phyloP scores from a whole-genome alignment of 2,797 vertebrate genomes.

The Danio choprae region DNA sequence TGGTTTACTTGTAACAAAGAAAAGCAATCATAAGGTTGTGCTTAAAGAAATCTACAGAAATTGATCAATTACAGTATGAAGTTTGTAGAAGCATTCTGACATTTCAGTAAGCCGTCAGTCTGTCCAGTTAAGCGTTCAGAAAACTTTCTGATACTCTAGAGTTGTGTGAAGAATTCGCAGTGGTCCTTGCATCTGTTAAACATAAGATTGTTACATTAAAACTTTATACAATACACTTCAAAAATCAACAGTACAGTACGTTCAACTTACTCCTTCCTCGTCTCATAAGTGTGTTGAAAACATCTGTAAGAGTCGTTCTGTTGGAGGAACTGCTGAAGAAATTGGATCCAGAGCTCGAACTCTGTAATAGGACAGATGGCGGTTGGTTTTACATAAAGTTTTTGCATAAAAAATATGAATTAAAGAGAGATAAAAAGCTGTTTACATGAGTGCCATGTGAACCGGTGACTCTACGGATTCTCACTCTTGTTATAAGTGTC shows the following conservation, averaged over 20 bases:
- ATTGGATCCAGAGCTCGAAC: background rate
- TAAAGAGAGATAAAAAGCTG: background rate
- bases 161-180: background rate
- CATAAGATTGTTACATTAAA: background rate
- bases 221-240: background rate
- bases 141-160: background rate
- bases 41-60: background rate
- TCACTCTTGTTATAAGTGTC: conserved; percentile 75
- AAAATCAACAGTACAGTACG: conserved; percentile 39
- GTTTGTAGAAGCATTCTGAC: background rate
- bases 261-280: conserved; percentile 80
- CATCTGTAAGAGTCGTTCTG: background rate
- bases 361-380: background rate
- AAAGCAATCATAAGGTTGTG: no score
- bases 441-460: background rate
- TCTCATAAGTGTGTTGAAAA: conserved; percentile 69
- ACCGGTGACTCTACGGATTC: conserved; percentile 67
- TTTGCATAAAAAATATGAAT: background rate
- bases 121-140: background rate
- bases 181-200: conserved; percentile 23
- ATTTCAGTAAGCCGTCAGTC: background rate
- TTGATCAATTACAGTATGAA: background rate
- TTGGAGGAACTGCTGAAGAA: background rate
- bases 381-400: background rate
- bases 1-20: background rate